Conservation (phyloP, 2,113 vertebrate genomes). For the Nipponia nippon region DNA sequence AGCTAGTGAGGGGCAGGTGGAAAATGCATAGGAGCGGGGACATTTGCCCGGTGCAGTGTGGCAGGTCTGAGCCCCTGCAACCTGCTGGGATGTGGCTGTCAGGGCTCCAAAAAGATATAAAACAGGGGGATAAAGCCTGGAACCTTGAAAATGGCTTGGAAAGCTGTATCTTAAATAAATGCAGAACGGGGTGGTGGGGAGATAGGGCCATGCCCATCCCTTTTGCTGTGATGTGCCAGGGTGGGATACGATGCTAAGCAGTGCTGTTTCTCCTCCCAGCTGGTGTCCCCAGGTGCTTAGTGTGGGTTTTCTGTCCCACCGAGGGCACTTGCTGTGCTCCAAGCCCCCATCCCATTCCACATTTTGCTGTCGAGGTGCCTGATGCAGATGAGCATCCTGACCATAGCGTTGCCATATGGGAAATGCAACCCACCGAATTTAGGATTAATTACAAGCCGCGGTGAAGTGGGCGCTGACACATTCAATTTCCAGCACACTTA, state of each 20-base stretch:
- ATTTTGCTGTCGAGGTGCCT: background rate
- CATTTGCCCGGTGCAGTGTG: background rate
- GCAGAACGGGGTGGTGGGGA: rapidly evolving
- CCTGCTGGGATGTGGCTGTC: background rate
- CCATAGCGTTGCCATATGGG: rapidly evolving
- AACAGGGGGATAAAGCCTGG: background rate
- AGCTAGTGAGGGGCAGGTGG: background rate
- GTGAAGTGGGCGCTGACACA: background rate
- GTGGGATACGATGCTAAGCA: background rate
- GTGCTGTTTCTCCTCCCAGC: background rate
- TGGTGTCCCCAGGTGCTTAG: background rate
- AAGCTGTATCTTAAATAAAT: background rate
- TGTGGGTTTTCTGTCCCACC: background rate
- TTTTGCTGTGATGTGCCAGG: rapidly evolving
- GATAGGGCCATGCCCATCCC: background rate
- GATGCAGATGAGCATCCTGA: background rate
- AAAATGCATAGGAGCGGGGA: background rate
- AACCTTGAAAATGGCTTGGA: background rate
- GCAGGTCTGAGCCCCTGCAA: background rate
- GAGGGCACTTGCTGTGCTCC: background rate
- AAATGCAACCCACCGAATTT: background rate
- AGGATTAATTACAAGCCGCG: background rate
- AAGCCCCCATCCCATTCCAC: background rate
- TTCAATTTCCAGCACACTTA: background rate
- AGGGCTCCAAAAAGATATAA: background rate